A percentile compares a stretch with the other conserved stretches of the same genome.
phyloP scores from a whole-genome alignment of 92 coral and sea anemone species.

The Zoanthus gigantus region DNA sequence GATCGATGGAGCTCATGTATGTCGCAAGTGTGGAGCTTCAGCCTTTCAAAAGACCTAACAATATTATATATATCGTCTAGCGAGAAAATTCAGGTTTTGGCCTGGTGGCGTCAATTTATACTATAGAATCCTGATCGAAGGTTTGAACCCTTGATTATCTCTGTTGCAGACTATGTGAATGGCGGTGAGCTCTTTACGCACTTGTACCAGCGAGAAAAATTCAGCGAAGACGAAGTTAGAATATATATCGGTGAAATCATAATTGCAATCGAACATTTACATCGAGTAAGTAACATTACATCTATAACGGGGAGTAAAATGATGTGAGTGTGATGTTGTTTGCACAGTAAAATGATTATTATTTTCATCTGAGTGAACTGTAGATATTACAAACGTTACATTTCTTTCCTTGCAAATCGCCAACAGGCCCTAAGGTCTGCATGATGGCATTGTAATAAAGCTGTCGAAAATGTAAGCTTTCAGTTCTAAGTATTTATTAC shows the following conservation, averaged over 20 bases:
- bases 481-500: background rate
- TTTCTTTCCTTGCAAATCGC: constrained; percentile 15
- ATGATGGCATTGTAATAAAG: background rate
- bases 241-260: constrained; percentile 95
- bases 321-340: no score
- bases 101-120: background rate
- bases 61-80: background rate
- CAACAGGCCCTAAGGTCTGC: background rate
- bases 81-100: background rate
- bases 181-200: constrained; percentile 99
- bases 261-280: constrained; percentile 95
- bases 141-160: background rate
- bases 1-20: constrained; percentile 7
- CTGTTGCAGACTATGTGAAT: constrained; percentile 87
- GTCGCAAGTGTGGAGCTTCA: constrained; percentile 41
- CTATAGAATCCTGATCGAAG: background rate
- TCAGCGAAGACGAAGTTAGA: constrained; percentile 94
- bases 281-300: constrained; percentile 66
- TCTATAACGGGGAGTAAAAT: background rate
- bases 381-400: no score
- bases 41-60: constrained; percentile 2
- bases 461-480: background rate
- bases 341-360: no score
- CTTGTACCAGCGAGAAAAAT: constrained; percentile 93
- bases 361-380: no score